Evolutionary conservation across 2,888 invertebrate species (phyloP).

Genomic region (Gandaritis pyraliata): DNA sequence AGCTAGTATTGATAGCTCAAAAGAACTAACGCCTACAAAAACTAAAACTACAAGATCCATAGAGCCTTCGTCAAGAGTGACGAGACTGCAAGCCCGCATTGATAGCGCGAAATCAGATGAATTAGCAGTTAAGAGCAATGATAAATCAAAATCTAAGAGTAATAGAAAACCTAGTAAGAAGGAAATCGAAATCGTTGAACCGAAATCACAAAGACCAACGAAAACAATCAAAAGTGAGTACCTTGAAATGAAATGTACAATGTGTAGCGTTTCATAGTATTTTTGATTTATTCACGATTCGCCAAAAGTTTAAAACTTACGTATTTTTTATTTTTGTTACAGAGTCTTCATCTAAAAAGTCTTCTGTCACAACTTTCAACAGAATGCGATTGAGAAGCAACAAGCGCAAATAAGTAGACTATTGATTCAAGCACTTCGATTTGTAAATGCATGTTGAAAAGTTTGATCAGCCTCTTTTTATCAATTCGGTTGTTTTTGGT

Average conservation of each 20-base stretch:
- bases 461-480: too few relatives aligned
- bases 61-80: conserved; percentile 44
- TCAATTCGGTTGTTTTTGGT: neutral
- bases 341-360: conserved; percentile 57
- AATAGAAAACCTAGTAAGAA: conserved; percentile 46
- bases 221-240: conserved; percentile 53
- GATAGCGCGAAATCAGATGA: conserved; percentile 45
- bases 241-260: too few relatives aligned
- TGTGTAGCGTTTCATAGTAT: too few relatives aligned
- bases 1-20: conserved; percentile 17
- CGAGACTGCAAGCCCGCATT: conserved; percentile 49
- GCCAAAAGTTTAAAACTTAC: neutral
- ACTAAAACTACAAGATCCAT: conserved; percentile 13
- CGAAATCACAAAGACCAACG: conserved; percentile 35
- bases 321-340: conserved; percentile 40
- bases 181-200: conserved; percentile 49
- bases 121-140: conserved; percentile 44
- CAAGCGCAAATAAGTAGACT: conserved; percentile 55
- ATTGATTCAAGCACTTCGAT: neutral
- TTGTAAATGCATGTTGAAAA: too few relatives aligned
- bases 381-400: conserved; percentile 67
- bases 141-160: conserved; percentile 49
- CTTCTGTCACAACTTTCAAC: conserved; percentile 51
- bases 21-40: conserved; percentile 17
- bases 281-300: too few relatives aligned